Conservation (phyloP, 2,888 invertebrate genomes). For the Lithodes maja region DNA sequence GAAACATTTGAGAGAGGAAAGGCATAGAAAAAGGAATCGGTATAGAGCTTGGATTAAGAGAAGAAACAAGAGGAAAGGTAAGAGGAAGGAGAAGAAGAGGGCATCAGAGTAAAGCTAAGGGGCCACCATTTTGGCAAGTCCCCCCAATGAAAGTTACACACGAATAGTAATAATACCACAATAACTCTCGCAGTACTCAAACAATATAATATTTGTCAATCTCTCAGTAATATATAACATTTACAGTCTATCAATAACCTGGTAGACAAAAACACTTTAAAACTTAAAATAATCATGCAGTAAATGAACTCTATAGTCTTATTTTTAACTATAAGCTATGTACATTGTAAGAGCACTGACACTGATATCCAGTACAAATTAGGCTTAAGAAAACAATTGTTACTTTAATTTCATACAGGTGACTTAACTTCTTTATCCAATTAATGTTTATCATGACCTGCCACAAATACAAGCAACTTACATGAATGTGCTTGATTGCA, state of each 20-base stretch:
- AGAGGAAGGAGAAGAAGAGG: not conserved
- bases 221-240: constrained; percentile 38
- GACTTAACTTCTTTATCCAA: not conserved
- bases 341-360: constrained; percentile 59
- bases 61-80: not conserved
- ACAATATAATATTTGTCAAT: constrained; percentile 24
- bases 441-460: too few relatives aligned
- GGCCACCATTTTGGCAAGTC: not conserved
- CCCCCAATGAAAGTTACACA: not conserved
- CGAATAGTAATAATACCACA: constrained; percentile 10
- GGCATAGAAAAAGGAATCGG: not conserved
- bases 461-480: not conserved
- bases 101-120: not conserved
- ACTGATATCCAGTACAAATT: constrained; percentile 56
- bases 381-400: constrained; percentile 56
- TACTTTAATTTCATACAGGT: not conserved
- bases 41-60: not conserved
- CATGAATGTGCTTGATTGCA: not conserved
- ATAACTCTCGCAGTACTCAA: constrained; percentile 37
- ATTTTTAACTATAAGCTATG: constrained; percentile 57
- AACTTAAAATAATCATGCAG: constrained; percentile 47
- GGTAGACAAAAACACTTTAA: constrained; percentile 42
- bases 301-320: constrained; percentile 58
- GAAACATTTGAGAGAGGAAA: not conserved
- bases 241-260: constrained; percentile 41